Conservation (phyloP, 2,113 vertebrate species). For the Phocoena sinus region DNA sequence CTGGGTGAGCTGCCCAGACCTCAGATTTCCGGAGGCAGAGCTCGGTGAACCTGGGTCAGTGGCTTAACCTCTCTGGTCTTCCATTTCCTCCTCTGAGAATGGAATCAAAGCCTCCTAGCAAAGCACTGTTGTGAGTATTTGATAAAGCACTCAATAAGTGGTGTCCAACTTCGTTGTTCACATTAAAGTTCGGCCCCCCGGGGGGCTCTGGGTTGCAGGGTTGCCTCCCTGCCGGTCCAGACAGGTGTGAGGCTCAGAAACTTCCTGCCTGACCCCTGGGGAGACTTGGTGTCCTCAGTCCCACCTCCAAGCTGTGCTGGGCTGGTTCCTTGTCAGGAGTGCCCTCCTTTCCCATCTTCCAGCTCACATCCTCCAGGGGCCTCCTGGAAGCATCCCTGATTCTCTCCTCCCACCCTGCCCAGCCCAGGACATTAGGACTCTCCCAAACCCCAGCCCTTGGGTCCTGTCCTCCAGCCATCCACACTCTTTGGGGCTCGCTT, state of each 20-base stretch:
- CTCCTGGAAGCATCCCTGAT: background rate
- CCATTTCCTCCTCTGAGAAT: background rate
- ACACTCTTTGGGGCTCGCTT: background rate
- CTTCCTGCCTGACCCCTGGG: background rate
- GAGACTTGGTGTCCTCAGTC: background rate
- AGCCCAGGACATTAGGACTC: background rate
- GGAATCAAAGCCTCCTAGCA: background rate
- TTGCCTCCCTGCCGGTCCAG: rapidly evolving
- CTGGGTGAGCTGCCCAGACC: background rate
- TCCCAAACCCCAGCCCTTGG: too few species aligned
- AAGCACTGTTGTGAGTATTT: background rate
- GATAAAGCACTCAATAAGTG: background rate
- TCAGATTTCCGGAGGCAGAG: background rate
- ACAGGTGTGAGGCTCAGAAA: background rate
- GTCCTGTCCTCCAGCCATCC: background rate
- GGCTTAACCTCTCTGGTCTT: background rate
- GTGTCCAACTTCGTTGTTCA: rapidly evolving
- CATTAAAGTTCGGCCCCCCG: background rate
- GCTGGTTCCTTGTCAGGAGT: background rate
- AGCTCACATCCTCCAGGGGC: background rate
- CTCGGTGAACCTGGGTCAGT: background rate
- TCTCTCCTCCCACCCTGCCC: background rate
- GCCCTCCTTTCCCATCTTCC: background rate
- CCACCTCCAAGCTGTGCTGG: background rate
- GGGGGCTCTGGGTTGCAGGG: background rate